Base-by-base conservation (phyloP, 2,888 invertebrate genomes). In the Phragmatobia fuliginosa region DNA sequence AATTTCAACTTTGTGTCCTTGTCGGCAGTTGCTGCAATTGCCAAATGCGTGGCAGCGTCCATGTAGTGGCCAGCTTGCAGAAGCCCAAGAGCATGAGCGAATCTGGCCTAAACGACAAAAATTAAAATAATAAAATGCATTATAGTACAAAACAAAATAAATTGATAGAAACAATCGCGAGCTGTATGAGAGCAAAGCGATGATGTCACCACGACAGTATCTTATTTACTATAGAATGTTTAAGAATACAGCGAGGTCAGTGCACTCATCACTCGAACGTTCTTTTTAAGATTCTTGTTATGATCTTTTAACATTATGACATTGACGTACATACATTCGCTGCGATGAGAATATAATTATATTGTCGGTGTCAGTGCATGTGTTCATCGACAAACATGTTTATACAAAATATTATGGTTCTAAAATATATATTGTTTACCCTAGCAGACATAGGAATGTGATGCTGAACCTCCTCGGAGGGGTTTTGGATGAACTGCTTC, bases 41-140 rank as follows among this genome's bases (percentile, higher is more conserved):
- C 91, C 1, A 92, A 80, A 18, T 90, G 88, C 4, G 91, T 84
- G 59, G 85, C 88, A 7, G 92, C 91, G 32, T 89, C 88, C 0
- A 70, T 67, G 70, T 82, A 79, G 7, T 79, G 78, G 0, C 89
- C 88, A n/a, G 70, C 56, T 0, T 70, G 64, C 21, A 90, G 21
- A 33, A 91, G 76, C 33, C 82, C 76, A 6, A 83, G 71, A 0
- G 88, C 91, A 58, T 83, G 80, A 38, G 83, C 78, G 66, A 79
- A 86, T 4, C 87, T 88, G 62, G 79, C 77, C 91, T 91, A 5
- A 71, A 70, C 59, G 70, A 56, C 21, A 63, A 38, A 60, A 3
- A 32, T 38, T 67, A 38, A 14, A 62, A n/a, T 45, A n/a, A 62
- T 49, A 45, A 36, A 65, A 14, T 52, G n/a, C 25, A 52, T 56